Base-by-base conservation (phyloP, 2,113 vertebrate genomes). In the Lophochroa leadbeateri region DNA sequence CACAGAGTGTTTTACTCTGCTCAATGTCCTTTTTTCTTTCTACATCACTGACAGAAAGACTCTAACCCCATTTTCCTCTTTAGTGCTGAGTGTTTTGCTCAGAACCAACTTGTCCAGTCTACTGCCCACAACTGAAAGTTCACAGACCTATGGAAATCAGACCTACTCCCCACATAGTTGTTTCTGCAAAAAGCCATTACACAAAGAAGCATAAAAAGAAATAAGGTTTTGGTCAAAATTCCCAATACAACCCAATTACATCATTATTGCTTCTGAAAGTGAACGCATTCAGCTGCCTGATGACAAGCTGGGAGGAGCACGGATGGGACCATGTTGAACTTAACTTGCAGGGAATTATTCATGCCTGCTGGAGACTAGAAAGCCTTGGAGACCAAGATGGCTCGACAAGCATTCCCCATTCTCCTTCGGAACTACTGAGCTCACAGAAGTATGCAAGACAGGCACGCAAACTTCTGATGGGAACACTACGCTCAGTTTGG, bases 81-180 rank as follows among this genome's bases (percentile, higher is more conserved):
- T 37, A 37, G 31, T 70, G 70, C 49, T 19, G 14, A 86, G 23
- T 17, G 11, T 8, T 49, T 28, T 58, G 41, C n/a, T 85, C 10
- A 3, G n/a, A 52, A 28, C 10, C 0, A 1, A 39, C 33, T 25
- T 8, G 3, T 67, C 39, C 49, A 7, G 13, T 6, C 33, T 2
- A 18, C 60, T 24, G 47, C 37, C 71, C 61, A 18, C 55, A 52
- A 20, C 18, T 4, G 8, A 16, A 31, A 11, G 44, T 11, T 44
- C 63, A 49, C 25, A 50, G 35, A 21, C 9, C 28, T 2, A 4
- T 5, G 46, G 79, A 52, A 64, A 27, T 12, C 69, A 76, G 28
- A n/a, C 33, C 47, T 29, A 5, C 10, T 44, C 35, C 35, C 33
- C 33, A 17, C 23, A 63, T 68, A 63, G 75, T 0, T n/a, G 33